Base-by-base conservation (phyloP, 1,140 invertebrate genomes). In the Proales similis region DNA sequence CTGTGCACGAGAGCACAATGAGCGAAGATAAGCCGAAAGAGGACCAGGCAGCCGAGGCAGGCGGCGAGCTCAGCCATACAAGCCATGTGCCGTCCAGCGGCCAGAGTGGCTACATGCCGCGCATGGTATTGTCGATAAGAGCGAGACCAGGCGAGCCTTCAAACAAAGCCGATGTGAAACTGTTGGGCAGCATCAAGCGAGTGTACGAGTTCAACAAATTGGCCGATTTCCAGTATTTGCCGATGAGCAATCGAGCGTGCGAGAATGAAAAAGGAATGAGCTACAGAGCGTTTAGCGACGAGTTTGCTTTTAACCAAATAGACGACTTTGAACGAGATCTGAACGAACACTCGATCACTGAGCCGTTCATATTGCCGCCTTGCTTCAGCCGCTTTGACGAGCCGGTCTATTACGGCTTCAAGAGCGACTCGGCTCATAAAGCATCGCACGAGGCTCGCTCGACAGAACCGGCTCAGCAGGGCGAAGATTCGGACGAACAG, bases 171-270 rank as follows among this genome's bases (percentile, higher is more conserved):
- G 12, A 57, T 27, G 30, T 42, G 2, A 27, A 42, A 57, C 29
- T 57, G 30, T 29, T 42, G 1, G 51, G 51, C 6, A 57, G 45
- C 14, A 24, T 57, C 17, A 57, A 42, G 20, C 19, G 36, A 42
- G 27, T 57, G 20, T 57, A 57, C 36, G 45, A 38, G 63, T 53
- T 63, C 48, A 14, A 69, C 88, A 87, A 80, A 69, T 74, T 92
- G 63, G 85, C 82, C 74, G 90, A 95, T 75, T 93, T 89, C 74
- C 90, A 93, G 77, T 93, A 85, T 74, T 72, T 93, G 39, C 88
- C 90, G 20, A 78, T 89, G 65, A 70, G 75, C 39, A 70, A 73
- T 26, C 22, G 12, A n/a, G 20, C 29, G 36, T 12, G 24, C 39
- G 12, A 22, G 36, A 57, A 42, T 39, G 17, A 19, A 22, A 5